Conservation (phyloP, 1,140 invertebrate genomes). For the Lysiphlebus fabarum region DNA sequence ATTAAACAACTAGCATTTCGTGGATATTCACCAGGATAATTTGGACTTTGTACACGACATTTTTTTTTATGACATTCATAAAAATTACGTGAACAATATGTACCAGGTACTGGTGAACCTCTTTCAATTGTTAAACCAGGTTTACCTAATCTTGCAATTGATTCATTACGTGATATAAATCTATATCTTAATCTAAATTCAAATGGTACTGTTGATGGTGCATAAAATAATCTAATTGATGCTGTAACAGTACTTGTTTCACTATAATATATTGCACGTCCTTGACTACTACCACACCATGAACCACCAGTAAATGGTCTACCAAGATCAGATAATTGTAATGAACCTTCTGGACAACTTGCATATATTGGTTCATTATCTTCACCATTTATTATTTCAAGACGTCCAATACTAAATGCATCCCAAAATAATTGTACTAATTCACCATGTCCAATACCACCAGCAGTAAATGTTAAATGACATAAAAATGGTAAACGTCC, state of each 20-base stretch:
- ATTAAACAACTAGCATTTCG: slow-evolving; percentile 82
- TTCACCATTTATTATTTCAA: slow-evolving; percentile 57
- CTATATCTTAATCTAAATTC: slow-evolving; percentile 75
- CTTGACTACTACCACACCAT: slow-evolving; percentile 75
- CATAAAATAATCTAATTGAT: slow-evolving; percentile 70
- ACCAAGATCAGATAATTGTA: slow-evolving; percentile 77
- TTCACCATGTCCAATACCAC: slow-evolving; percentile 78
- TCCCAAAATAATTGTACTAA: slow-evolving; percentile 82
- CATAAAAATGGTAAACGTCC: slow-evolving; percentile 79
- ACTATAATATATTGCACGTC: slow-evolving; percentile 78
- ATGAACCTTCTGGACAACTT: slow-evolving; percentile 78
- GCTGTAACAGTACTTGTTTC: slow-evolving; percentile 79
- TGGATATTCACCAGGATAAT: slow-evolving; percentile 89
- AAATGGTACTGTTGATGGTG: slow-evolving; percentile 64
- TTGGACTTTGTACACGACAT: slow-evolving; percentile 81
- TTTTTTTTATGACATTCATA: slow-evolving; percentile 81
- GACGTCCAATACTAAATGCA: slow-evolving; percentile 74
- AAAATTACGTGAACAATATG: slow-evolving; percentile 83
- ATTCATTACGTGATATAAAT: slow-evolving; percentile 70
- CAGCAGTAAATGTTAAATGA: slow-evolving; percentile 84
- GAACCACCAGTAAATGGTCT: slow-evolving; percentile 78
- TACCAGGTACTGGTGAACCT: slow-evolving; percentile 77
- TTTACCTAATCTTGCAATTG: slow-evolving; percentile 73
- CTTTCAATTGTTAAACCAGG: slow-evolving; percentile 69
- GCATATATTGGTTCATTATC: slow-evolving; percentile 53